Conservation (phyloP, 2,797 vertebrate species). For the Syngnathus rostellatus region DNA sequence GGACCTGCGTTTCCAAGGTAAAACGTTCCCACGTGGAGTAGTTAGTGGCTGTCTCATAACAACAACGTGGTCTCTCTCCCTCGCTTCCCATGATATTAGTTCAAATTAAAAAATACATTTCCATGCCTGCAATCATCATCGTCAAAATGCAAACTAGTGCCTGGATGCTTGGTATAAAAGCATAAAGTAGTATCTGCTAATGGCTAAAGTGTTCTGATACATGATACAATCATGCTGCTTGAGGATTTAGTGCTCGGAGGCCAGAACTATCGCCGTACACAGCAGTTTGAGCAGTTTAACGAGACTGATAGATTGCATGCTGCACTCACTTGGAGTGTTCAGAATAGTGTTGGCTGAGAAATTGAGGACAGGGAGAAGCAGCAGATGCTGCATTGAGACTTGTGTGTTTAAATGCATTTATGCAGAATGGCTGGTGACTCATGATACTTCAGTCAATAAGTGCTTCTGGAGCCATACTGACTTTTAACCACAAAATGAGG, state of each 20-base stretch:
- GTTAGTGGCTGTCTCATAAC: neutral
- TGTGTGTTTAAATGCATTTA: constrained; percentile 27
- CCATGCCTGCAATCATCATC: neutral
- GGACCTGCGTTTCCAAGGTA: neutral
- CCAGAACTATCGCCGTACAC: constrained; percentile 21
- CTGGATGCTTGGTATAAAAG: constrained; percentile 3
- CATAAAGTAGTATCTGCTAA: constrained; percentile 34
- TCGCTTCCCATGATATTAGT: neutral
- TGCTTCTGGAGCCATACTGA: constrained; percentile 22
- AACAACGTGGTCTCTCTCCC: neutral
- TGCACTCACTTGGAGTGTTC: constrained; percentile 36
- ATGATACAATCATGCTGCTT: constrained; percentile 43
- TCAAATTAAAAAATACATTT: neutral
- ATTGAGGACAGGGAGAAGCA: constrained; percentile 20
- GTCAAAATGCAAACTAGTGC: neutral
- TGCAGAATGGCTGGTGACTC: constrained; percentile 34
- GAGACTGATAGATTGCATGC: constrained; percentile 41
- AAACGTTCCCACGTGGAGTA: neutral
- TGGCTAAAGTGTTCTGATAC: constrained; percentile 35
- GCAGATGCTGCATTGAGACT: constrained; percentile 21
- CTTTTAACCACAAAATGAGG: constrained; percentile 15
- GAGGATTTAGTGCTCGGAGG: constrained; percentile 42
- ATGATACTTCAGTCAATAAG: constrained; percentile 29
- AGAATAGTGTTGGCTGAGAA: constrained; percentile 18
- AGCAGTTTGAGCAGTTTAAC: constrained; percentile 42